These are phyloP conservation scores for Hydropsyche tenuis DNA, from an alignment of 1,140 invertebrate species.

Conservation along the genomic window DNA sequence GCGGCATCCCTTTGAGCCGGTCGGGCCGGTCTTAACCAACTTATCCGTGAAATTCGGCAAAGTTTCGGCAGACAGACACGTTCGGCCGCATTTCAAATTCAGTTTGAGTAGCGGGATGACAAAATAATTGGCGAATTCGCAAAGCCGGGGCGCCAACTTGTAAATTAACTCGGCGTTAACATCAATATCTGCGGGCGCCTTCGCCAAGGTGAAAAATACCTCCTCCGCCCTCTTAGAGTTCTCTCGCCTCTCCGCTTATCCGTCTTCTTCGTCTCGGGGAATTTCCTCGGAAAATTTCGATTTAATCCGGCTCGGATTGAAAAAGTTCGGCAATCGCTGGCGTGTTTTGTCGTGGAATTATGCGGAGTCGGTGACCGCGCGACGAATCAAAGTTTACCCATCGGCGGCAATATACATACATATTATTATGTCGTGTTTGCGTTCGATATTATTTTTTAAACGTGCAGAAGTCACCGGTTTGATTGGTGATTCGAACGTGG, in stretches of 20 bases:
- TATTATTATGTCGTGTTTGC: too few species aligned
- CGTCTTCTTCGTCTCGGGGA: too few species aligned
- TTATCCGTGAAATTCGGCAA: conserved; percentile 29
- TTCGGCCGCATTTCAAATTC: conserved; percentile 31
- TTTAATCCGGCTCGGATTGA: not conserved
- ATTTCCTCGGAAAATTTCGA: too few species aligned
- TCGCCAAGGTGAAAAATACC: not conserved
- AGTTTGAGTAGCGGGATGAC: conserved; percentile 28
- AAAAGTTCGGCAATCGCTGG: conserved; percentile 1
- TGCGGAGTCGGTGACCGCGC: not conserved
- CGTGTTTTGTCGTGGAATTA: too few species aligned
- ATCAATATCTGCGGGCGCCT: conserved; percentile 28
- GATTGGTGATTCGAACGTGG: too few species aligned
- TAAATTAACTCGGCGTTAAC: conserved; percentile 30
- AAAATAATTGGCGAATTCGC: conserved; percentile 33
- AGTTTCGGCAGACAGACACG: conserved; percentile 18
- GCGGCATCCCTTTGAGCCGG: not conserved
- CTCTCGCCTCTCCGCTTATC: too few species aligned
- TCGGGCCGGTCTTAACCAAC: conserved; percentile 12
- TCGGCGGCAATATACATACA: not conserved
- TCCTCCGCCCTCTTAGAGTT: too few species aligned
- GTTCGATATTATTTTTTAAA: too few species aligned
- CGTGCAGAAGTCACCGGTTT: too few species aligned
- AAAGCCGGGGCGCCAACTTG: conserved; percentile 16
- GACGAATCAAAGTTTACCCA: conserved; percentile 1